Conservation (phyloP, 2,888 invertebrate genomes). For the Galeopsomyia nigrocyanea region DNA sequence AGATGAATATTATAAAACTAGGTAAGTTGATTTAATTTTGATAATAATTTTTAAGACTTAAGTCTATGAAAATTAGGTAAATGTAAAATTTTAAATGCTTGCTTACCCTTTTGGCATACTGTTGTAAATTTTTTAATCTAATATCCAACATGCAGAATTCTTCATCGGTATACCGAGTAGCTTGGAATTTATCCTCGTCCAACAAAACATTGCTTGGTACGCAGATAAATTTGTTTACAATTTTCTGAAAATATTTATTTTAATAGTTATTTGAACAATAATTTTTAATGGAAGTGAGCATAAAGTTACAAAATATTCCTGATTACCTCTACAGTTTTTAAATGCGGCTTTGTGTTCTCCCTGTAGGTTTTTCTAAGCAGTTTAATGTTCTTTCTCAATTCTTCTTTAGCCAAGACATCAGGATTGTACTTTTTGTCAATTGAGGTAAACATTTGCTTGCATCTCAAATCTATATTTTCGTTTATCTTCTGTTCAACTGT, state of each 20-base stretch:
- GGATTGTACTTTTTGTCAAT: constrained; percentile 52
- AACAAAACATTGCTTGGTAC: constrained; percentile 51
- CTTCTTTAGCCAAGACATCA: constrained; percentile 46
- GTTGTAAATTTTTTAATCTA: constrained; percentile 48
- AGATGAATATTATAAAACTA: background rate
- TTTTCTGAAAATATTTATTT: constrained; percentile 43
- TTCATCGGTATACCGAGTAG: constrained; percentile 47
- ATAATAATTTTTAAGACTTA: background rate
- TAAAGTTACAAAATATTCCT: background rate
- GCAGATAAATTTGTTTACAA: constrained; percentile 47
- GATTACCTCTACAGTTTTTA: constrained; percentile 58
- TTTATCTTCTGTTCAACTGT: constrained; percentile 55
- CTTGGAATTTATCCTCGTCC: constrained; percentile 51
- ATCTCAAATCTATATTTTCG: constrained; percentile 52
- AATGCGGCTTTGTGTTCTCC: constrained; percentile 50
- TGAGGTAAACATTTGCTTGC: constrained; percentile 52
- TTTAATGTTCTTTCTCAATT: constrained; percentile 50
- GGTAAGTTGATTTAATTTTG: background rate
- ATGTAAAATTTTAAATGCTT: background rate
- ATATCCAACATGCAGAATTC: constrained; percentile 45
- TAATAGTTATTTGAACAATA: constrained; percentile 3
- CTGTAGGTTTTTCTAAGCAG: constrained; percentile 52
- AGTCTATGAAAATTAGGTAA: background rate
- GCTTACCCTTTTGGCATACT: constrained; percentile 49
- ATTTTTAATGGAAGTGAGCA: background rate